Evolutionary conservation across 2,888 invertebrate species (phyloP).

Genomic region (Nycteola revayana): DNA sequence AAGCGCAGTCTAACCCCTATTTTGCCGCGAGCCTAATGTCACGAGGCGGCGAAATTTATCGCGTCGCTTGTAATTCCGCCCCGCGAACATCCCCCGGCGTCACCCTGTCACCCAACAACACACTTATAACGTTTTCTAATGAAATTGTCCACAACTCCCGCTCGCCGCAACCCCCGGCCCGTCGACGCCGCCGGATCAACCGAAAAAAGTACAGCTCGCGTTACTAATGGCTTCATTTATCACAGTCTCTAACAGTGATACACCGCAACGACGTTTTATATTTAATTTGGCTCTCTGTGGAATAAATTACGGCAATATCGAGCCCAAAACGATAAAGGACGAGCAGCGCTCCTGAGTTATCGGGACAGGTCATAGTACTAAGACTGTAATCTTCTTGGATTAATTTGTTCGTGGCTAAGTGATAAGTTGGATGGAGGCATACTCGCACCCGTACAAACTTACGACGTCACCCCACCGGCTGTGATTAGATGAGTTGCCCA

Average conservation of each 20-base stretch:
- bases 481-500: constrained; percentile 41
- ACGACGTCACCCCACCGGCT: constrained; percentile 43
- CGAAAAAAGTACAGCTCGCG: constrained; percentile 80
- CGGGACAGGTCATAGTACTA: constrained; percentile 65
- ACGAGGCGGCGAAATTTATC: constrained; percentile 78
- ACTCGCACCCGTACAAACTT: constrained; percentile 51
- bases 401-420: constrained; percentile 74
- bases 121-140: constrained; percentile 81
- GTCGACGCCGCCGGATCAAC: constrained; percentile 77
- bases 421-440: constrained; percentile 61
- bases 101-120: constrained; percentile 73
- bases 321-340: constrained; percentile 70
- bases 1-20: constrained; percentile 47
- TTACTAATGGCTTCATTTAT: constrained; percentile 82
- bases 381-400: constrained; percentile 68
- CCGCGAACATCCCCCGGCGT: constrained; percentile 51
- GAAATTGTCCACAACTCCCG: constrained; percentile 79
- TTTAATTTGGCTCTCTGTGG: constrained; percentile 78
- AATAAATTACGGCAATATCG: constrained; percentile 79
- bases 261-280: constrained; percentile 81
- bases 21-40: constrained; percentile 69
- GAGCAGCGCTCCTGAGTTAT: constrained; percentile 66
- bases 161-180: constrained; percentile 69
- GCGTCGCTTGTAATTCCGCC: constrained; percentile 75
- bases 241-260: constrained; percentile 82